phyloP scores from a whole-genome alignment of 2,888 invertebrate genomes.

The Brachylomia viminalis region DNA sequence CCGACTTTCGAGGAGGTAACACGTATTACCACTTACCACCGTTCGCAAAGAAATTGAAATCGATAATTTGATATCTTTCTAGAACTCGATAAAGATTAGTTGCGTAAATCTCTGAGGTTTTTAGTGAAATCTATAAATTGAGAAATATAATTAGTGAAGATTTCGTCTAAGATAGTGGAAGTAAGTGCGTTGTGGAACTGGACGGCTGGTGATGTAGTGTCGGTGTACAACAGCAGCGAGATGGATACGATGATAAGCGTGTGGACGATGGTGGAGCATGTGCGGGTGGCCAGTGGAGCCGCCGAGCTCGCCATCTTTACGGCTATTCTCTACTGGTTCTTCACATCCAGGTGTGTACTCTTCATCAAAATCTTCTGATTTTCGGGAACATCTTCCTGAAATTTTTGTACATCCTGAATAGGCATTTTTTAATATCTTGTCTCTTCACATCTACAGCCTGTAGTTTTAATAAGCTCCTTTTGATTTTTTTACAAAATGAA shows the following conservation, averaged over 20 bases:
- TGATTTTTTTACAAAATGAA: too few species aligned
- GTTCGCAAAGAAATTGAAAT: slow-evolving; percentile 63
- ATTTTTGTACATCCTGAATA: not conserved
- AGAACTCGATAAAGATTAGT: slow-evolving; percentile 57
- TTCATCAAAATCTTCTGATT: slow-evolving; percentile 17
- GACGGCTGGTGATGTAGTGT: slow-evolving; percentile 85
- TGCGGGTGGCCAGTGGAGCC: slow-evolving; percentile 90
- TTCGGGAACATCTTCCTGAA: not conserved
- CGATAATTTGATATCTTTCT: slow-evolving; percentile 54
- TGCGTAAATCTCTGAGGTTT: slow-evolving; percentile 52
- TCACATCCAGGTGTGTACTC: slow-evolving; percentile 89
- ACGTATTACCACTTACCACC: slow-evolving; percentile 64
- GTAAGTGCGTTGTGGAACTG: slow-evolving; percentile 78
- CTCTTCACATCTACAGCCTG: too few species aligned
- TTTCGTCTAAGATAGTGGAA: slow-evolving; percentile 78
- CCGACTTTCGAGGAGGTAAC: slow-evolving; percentile 62
- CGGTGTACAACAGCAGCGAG: slow-evolving; percentile 73
- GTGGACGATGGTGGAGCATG: slow-evolving; percentile 88
- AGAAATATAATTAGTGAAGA: slow-evolving; percentile 63
- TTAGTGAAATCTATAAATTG: slow-evolving; percentile 60
- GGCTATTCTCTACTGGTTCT: slow-evolving; percentile 91
- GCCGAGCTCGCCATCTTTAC: slow-evolving; percentile 91
- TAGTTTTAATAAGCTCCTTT: slow-evolving; percentile 5
- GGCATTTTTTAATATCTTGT: not conserved
- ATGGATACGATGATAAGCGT: slow-evolving; percentile 88